Base-by-base conservation (phyloP, 2,888 invertebrate species). In the Melanargia galathea region DNA sequence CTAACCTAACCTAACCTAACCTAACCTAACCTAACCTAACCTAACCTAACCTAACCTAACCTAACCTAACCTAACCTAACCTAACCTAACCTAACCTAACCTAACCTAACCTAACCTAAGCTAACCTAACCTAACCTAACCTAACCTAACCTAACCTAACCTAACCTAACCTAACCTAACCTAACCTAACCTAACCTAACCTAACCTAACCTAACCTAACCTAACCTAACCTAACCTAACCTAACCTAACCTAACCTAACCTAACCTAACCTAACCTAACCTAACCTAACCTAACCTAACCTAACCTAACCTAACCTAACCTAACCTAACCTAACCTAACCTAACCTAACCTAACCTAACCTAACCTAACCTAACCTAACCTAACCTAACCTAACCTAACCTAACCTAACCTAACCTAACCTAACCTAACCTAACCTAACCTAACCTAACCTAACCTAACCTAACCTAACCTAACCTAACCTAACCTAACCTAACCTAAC, bases 121-220 rank as follows among this genome's bases (percentile, higher is more conserved):
- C n/a, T n/a, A n/a, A 65, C 65, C 67, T 60, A 65, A 67, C 64
- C 67, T 62, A 65, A 60, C 60, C 63, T 62, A 65, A 64, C 67
- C 64, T 60, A 65, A 67, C 63, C 63, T 63, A 63, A 63, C 63
- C 63, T 63, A 64, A 60, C 67, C 64, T 63, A 65, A 63, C 68
- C 64, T 63, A 65, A 63, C 65, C 68, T 60, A 63, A 67, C 67
- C 67, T 63, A 65, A 65, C 68, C 63, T n/a, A n/a, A 63, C 67
- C 67, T 63, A 58, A 67, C 67, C 67, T 65, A 65, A 69, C 68
- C 66, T n/a, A n/a, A 66, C 68, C 66, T 64, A 68, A 68, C 68
- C 68, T 64, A 68, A 68, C 66, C 64, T n/a, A n/a, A 65, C 67
- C 67, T 65, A 67, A 63, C 66, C 62, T 62, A 60, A 61, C 63